Evolutionary conservation across 2,113 vertebrate species (phyloP).

Genomic region (Antigone vipio): DNA sequence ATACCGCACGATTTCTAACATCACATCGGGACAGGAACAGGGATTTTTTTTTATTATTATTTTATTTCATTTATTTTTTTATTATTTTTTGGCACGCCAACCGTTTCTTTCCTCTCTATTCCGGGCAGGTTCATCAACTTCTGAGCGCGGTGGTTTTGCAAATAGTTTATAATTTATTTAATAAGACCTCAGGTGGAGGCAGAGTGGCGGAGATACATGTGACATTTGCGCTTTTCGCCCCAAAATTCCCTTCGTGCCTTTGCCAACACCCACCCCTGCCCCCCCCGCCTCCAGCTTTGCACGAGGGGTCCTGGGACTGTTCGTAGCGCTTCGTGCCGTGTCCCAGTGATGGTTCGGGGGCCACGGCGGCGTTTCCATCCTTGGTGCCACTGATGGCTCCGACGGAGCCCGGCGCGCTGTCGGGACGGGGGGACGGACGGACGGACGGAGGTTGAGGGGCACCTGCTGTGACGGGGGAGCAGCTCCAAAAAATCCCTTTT

Average conservation of each 20-base stretch:
- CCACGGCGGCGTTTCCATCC: accelerated
- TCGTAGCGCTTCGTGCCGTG: not conserved
- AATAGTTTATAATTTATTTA: not conserved
- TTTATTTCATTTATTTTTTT: not conserved
- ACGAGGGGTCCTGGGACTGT: not conserved
- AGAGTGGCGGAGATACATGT: accelerated
- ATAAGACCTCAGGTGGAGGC: not conserved
- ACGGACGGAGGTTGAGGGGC: not conserved
- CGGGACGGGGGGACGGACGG: not conserved
- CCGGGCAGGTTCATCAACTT: not conserved
- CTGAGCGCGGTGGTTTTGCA: not conserved
- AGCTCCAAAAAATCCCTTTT: conserved; percentile 30
- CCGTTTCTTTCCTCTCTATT: not conserved
- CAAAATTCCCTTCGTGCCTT: not conserved
- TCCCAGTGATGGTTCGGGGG: accelerated
- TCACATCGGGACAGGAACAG: not conserved
- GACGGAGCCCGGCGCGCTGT: accelerated
- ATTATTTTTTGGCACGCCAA: not conserved
- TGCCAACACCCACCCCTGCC: not conserved
- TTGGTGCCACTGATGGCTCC: not conserved
- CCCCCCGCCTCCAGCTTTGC: not conserved
- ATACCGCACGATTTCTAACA: not conserved
- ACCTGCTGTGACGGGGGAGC: conserved; percentile 17
- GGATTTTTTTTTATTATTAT: not conserved
- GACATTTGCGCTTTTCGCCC: not conserved